Conservation (phyloP, 2,113 vertebrate genomes). For the rabbit (Oryctolagus cuniculus) region mOryCun1.1 NC_091447.1:17845001-17845500, state of each 20-base stretch:
- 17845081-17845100: accelerated
- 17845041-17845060: neutral
- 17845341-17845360: too few relatives aligned
- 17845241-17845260: neutral
- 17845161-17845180: neutral
- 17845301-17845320: too few relatives aligned
- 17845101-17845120: neutral
- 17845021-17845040: neutral
- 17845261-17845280: neutral
- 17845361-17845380: too few relatives aligned
- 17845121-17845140: neutral
- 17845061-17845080: neutral
- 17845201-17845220: neutral
- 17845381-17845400: too few relatives aligned
- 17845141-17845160: neutral
- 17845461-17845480: too few relatives aligned
- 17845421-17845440: too few relatives aligned
- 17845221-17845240: neutral
- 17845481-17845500: too few relatives aligned
- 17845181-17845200: neutral
- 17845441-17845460: too few relatives aligned
- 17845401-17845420: too few relatives aligned
- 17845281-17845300: too few relatives aligned
- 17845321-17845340: too few relatives aligned
- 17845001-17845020: neutral